phyloP scores from a whole-genome alignment of 2,888 invertebrate species.

The Deroplatys truncata region DNA sequence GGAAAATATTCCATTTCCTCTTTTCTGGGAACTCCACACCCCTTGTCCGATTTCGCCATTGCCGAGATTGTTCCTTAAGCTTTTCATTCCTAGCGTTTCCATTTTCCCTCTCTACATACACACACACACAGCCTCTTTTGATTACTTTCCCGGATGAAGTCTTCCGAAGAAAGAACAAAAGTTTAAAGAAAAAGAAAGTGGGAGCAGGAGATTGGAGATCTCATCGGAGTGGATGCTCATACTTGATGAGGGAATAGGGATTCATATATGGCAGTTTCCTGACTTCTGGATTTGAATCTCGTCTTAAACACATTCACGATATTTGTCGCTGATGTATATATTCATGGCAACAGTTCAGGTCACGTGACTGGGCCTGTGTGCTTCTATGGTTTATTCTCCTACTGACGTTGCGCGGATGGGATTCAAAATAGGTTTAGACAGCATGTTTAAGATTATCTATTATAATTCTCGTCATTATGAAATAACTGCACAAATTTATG shows the following conservation, averaged over 20 bases:
- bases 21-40: neutral
- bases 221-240: neutral
- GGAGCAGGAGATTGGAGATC: neutral
- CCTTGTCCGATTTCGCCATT: neutral
- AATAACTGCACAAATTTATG: too few species aligned
- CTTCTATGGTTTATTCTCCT: too few species aligned
- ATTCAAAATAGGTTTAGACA: too few species aligned
- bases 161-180: slow-evolving; percentile 19
- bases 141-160: slow-evolving; percentile 29
- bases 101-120: neutral
- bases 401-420: too few species aligned
- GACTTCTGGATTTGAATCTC: neutral
- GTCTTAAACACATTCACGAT: neutral
- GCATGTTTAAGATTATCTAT: too few species aligned
- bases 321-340: neutral
- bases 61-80: neutral
- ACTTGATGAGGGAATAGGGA: neutral
- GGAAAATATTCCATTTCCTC: slow-evolving; percentile 21
- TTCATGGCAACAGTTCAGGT: neutral
- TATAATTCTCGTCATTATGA: too few species aligned
- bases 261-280: neutral
- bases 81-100: neutral
- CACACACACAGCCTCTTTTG: slow-evolving; percentile 16
- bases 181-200: neutral
- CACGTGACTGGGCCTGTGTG: too few species aligned